Base-by-base conservation (phyloP, 2,797 vertebrate species). In the Pseudotriccus pelzelni region DNA sequence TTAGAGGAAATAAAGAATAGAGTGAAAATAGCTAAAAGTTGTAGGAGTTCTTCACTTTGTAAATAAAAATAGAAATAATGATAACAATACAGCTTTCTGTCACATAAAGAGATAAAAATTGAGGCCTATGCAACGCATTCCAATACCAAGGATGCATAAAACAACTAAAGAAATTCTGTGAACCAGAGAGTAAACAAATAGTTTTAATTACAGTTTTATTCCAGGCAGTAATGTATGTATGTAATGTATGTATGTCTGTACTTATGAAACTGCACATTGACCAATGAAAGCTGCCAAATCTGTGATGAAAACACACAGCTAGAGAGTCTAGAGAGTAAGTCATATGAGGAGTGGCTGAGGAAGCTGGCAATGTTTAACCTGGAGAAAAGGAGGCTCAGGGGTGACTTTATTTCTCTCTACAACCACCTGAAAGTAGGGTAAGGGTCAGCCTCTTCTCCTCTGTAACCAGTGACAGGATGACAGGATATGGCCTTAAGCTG, bases 381-480 rank as follows among this genome's bases (percentile, higher is more conserved):
- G 27, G 32, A 49, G 27, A 28, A 68, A 43, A n/a, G 14, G 36
- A 63, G 15, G 20, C 14, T 69, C 23, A 2, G 13, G 30, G 14
- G 5, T 46, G 2, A 7, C 14, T 13, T 62, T 28, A 16, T 36
- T 9, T 10, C 2, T 56, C 30, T 27, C 56, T 69, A 17, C 9
- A 63, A 2, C 22, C 28, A 9, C 14, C 27, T 28, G 9, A 43
- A 28, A 43, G 22, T 15, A 36, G 16, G 4, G 0, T 43, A 19
- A 11, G 20, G 3, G 3, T 27, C 0, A 0, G 25, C 9, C 25
- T 68, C 41, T 62, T 23, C 34, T 24, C 15, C 22, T 10, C 11
- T 14, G 8, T 22, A 49, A 23, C 12, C 20, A 32, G 4, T 3
- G 1, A 10, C 4, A 22, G 12, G 25, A n/a, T 24, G 34, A 20